These are phyloP conservation scores for Mormoops blainvillei DNA, from an alignment of 2,113 vertebrate genomes.

Conservation along the genomic window DNA sequence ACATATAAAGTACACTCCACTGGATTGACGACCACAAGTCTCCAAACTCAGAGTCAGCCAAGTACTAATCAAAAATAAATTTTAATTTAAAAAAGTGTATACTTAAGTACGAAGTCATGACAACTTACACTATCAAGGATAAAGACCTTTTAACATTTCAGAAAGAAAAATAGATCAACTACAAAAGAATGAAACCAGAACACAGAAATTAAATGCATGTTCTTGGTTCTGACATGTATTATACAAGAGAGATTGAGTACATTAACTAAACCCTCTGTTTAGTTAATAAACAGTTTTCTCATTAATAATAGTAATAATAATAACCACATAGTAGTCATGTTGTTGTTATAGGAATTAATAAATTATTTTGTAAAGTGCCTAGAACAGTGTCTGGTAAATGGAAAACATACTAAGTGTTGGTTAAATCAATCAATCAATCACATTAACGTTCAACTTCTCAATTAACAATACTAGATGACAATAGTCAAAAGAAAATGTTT, in stretches of 20 bases:
- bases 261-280: background rate
- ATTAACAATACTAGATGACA: background rate
- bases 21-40: background rate
- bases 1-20: background rate
- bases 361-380: background rate
- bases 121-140: background rate
- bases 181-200: conserved; percentile 14
- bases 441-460: background rate
- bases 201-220: background rate
- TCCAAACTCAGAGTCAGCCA: background rate
- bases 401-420: background rate
- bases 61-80: background rate
- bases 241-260: background rate
- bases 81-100: background rate
- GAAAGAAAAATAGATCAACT: background rate
- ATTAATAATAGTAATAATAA: background rate
- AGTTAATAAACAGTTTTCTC: background rate
- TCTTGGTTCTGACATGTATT: background rate
- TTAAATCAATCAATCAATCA: conserved; percentile 10
- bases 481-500: conserved; percentile 7
- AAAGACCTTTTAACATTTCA: background rate
- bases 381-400: background rate
- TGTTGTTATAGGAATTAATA: background rate
- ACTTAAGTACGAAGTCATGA: background rate
- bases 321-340: background rate